Conservation (phyloP, 1,140 invertebrate species). For the Thaumetopoea pityocampa region DNA sequence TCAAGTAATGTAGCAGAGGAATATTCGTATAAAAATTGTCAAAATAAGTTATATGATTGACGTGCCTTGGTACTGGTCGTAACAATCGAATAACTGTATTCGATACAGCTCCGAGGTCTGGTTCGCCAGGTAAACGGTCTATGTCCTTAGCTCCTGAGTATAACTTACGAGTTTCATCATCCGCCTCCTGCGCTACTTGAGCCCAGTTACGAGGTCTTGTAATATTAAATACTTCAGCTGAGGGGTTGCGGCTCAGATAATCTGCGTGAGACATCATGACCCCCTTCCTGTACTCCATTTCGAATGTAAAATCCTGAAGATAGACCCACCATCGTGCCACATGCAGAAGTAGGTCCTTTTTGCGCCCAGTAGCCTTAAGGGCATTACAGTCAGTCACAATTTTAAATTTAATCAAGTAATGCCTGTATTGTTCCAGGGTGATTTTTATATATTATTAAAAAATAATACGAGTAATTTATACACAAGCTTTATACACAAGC, state of each 20-base stretch:
- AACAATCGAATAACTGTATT: conserved; percentile 24
- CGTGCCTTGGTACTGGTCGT: conserved; percentile 24
- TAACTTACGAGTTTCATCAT: conserved; percentile 36
- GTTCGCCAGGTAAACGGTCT: conserved; percentile 29
- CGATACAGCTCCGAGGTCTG: conserved; percentile 30
- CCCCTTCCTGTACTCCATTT: conserved; percentile 45
- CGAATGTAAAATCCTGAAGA: too few species aligned
- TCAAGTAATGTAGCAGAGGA: conserved; percentile 24
- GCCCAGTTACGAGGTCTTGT: conserved; percentile 16
- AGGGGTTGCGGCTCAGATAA: conserved; percentile 37
- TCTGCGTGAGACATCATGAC: conserved; percentile 35
- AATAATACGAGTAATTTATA: too few species aligned
- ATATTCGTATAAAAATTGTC: conserved; percentile 34
- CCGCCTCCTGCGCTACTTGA: conserved; percentile 15
- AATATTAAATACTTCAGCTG: conserved; percentile 4
- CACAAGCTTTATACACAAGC: too few species aligned
- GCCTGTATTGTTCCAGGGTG: conserved; percentile 37
- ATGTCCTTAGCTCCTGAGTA: conserved; percentile 45
- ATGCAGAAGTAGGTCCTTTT: conserved; percentile 37
- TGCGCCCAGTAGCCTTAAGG: conserved; percentile 32
- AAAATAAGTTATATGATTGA: conserved; percentile 34
- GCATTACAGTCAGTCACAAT: conserved; percentile 56
- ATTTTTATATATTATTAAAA: too few species aligned
- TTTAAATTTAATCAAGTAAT: conserved; percentile 44
- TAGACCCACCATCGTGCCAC: too few species aligned